These are phyloP conservation scores for Xiphophorus birchmanni DNA, from an alignment of 2,797 vertebrate genomes.

Conservation along the genomic window DNA sequence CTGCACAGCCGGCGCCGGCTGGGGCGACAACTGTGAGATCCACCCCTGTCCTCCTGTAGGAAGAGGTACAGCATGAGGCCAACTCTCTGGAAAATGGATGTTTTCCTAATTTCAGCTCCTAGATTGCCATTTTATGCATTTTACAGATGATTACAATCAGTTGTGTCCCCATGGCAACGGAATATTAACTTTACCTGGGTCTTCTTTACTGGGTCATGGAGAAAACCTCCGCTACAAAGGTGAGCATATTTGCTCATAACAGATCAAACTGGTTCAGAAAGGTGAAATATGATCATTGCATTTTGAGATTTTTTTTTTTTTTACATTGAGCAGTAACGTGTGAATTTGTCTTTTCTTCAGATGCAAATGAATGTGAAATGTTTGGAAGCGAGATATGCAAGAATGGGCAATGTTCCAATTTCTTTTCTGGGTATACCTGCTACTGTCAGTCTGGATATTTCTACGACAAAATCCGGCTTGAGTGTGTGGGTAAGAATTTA, in stretches of 20 bases:
- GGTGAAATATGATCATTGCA: constrained; percentile 10
- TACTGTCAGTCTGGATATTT: constrained; percentile 81
- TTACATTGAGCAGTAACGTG: constrained; percentile 1
- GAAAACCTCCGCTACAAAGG: constrained; percentile 71
- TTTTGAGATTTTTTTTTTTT: too few relatives aligned
- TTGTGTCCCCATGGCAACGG: constrained; percentile 82
- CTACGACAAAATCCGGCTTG: constrained; percentile 80
- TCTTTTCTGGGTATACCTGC: constrained; percentile 77
- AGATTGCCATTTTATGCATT: constrained; percentile 24
- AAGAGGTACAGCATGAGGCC: constrained; percentile 64
- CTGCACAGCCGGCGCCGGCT: constrained; percentile 81
- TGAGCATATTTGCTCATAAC: constrained; percentile 42
- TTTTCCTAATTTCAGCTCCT: background rate
- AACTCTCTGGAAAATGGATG: background rate
- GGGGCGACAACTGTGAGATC: constrained; percentile 84
- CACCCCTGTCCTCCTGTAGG: constrained; percentile 76
- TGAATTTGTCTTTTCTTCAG: constrained; percentile 58
- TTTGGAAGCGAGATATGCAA: constrained; percentile 84
- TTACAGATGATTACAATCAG: constrained; percentile 78
- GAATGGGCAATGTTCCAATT: constrained; percentile 80
- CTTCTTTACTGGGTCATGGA: constrained; percentile 48
- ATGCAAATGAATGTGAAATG: constrained; percentile 85
- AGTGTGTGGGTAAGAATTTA: constrained; percentile 80
- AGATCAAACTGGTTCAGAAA: constrained; percentile 26
- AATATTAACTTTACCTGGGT: constrained; percentile 60